Base-by-base conservation (phyloP, 2,797 vertebrate genomes). In the Lophura swinhoii region DNA sequence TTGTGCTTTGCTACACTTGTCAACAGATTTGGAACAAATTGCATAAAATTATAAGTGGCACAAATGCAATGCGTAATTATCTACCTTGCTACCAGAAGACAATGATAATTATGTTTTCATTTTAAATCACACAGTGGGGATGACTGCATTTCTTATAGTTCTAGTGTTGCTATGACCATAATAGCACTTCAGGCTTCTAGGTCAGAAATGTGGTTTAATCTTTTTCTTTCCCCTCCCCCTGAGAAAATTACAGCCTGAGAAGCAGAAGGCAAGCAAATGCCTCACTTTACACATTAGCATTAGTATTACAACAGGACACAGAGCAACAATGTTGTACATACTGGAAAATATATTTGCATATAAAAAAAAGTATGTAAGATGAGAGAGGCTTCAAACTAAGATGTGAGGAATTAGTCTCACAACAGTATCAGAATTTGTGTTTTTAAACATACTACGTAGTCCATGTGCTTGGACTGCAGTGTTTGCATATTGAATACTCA, bases 1-100 rank as follows among this genome's bases (percentile, higher is more conserved):
- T 80, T 83, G 51, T 29, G 64, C 88, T 96, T 83, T 68, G 78
- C 63, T 80, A 17, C 53, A 15, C 79, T 84, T 79, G 91, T 96
- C 84, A 94, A 89, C 92, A 93, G 90, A 95, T 95, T 96, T 95
- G 95, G 94, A 96, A 91, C 78, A 97, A 97, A 96, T 97, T 96
- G 85, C 31, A 31, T 92, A 91, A 94, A 95, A 97, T 97, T 96
- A 94, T 64, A 35, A 92, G 85, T 31, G 79, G 84, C 70, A 53
- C 20, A 75, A 85, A 84, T 31, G 44, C 49, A 87, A 58, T 37
- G 60, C 60, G 9, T 97, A 84, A 89, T 97, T 94, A 96, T 80
- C 84, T 89, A 73, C 92, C 82, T 94, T 95, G 71, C 53, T 85
- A 58, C 86, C 88, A 87, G 55, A 91, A 80, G 81, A 72, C 31